These are phyloP conservation scores for Theocolax elegans DNA, from an alignment of 1,140 invertebrate genomes.

Conservation along the genomic window DNA sequence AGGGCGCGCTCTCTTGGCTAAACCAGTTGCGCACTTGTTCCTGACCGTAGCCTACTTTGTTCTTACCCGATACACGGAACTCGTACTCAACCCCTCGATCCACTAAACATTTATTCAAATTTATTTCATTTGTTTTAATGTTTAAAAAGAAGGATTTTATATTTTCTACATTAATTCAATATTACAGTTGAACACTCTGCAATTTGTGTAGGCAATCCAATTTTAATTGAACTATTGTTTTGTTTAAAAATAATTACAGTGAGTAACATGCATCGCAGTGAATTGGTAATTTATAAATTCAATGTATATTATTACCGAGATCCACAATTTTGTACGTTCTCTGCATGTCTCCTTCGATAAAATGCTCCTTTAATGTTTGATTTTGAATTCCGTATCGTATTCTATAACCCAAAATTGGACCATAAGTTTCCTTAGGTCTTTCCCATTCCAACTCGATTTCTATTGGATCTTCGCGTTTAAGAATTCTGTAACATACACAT, in stretches of 20 bases:
- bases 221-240: no score
- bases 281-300: no score
- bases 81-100: constrained; percentile 95
- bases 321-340: constrained; percentile 70
- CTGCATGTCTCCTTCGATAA: constrained; percentile 67
- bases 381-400: constrained; percentile 89
- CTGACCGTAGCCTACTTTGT: constrained; percentile 92
- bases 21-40: constrained; percentile 88
- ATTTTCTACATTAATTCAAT: neutral
- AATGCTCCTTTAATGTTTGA: constrained; percentile 78
- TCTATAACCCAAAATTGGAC: constrained; percentile 86
- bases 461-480: constrained; percentile 81
- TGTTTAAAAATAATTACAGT: no score
- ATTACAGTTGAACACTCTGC: no score
- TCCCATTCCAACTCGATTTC: constrained; percentile 93
- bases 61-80: constrained; percentile 91
- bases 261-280: no score
- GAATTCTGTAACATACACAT: constrained; percentile 70
- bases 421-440: constrained; percentile 87
- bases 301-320: constrained; percentile 59
- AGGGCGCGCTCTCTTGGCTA: constrained; percentile 91
- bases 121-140: neutral
- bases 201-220: no score
- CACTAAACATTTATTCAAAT: constrained; percentile 46
- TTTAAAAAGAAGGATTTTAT: constrained; percentile 28